phyloP scores from a whole-genome alignment of 2,113 vertebrate species.

The Colistium nudipinnis region DNA sequence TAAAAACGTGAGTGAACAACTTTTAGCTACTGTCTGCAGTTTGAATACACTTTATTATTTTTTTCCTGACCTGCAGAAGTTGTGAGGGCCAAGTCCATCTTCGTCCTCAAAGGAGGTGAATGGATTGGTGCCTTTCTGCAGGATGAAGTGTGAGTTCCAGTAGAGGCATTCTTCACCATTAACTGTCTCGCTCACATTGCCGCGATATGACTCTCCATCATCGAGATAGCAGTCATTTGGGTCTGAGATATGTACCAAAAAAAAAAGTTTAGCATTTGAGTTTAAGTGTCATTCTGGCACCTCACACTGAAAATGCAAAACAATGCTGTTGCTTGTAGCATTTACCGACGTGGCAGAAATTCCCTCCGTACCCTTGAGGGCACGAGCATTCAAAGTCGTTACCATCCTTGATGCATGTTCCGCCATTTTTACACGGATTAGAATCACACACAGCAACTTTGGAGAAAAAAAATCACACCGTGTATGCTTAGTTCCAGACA shows the following conservation, averaged over 20 bases:
- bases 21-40: background rate
- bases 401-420: slow-evolving; percentile 63
- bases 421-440: slow-evolving; percentile 79
- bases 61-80: slow-evolving; percentile 80
- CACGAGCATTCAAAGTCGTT: slow-evolving; percentile 78
- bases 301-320: background rate
- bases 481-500: background rate
- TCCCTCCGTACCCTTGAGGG: slow-evolving; percentile 62
- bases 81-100: slow-evolving; percentile 78
- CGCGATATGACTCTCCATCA: slow-evolving; percentile 80
- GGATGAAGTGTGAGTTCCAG: slow-evolving; percentile 82
- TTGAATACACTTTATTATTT: background rate
- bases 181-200: slow-evolving; percentile 76
- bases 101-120: slow-evolving; percentile 52
- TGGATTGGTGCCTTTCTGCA: slow-evolving; percentile 60
- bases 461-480: slow-evolving; percentile 14
- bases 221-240: slow-evolving; percentile 76
- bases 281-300: background rate
- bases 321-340: background rate
- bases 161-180: slow-evolving; percentile 76
- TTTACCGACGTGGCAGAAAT: slow-evolving; percentile 81
- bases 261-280: background rate
- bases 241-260: slow-evolving; percentile 49
- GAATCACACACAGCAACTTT: slow-evolving; percentile 70
- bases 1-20: slow-evolving; percentile 3